Base-by-base conservation (phyloP, 2,113 vertebrate genomes). In the Romanogobio albipinnatus region DNA sequence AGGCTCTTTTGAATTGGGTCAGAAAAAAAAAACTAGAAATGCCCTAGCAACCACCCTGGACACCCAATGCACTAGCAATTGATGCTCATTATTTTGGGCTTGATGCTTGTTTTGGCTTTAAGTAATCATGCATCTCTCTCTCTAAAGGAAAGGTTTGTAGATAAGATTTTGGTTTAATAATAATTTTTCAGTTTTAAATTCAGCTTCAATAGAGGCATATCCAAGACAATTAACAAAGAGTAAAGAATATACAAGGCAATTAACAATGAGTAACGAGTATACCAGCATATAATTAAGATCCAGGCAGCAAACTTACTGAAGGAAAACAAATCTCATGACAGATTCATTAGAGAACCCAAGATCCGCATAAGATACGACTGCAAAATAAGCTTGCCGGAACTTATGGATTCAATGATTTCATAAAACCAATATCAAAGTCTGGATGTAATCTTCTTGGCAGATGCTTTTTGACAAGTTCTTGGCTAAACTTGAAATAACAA, bases 371-470 rank as follows among this genome's bases (percentile, higher is more conserved):
- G 19, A 36, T 53, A 66, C 76, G 33, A 61, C 43, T 17, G 22
- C 29, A 39, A 66, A 68, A 77, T 56, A 76, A 56, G 47, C 33
- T 47, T 51, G 26, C 47, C 11, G 11, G 45, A 15, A 84, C 0
- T 26, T 68, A 64, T 39, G 47, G 45, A 68, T 84, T 53, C 59
- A 36, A 64, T 39, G 22, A 62, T 76, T 77, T 39, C 15, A 68
- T 24, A 84, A 84, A 76, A 36, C 29, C 74, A 84, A 53, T 76
- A 68, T 49, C 68, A 39, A 33, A 83, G 36, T 75, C 8, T 83
- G 70, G 68, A 49, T 1, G 19, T 58, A 49, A 22, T 84, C 82
- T 43, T 62, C 76, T 49, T 77, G 61, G 59, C 73, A 84, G 58
- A 84, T 76, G 62, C 36, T 53, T 66, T 26, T 51, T 66, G 59